These are phyloP conservation scores for Grallaria varia DNA, from an alignment of 2,113 vertebrate genomes.

Conservation along the genomic window DNA sequence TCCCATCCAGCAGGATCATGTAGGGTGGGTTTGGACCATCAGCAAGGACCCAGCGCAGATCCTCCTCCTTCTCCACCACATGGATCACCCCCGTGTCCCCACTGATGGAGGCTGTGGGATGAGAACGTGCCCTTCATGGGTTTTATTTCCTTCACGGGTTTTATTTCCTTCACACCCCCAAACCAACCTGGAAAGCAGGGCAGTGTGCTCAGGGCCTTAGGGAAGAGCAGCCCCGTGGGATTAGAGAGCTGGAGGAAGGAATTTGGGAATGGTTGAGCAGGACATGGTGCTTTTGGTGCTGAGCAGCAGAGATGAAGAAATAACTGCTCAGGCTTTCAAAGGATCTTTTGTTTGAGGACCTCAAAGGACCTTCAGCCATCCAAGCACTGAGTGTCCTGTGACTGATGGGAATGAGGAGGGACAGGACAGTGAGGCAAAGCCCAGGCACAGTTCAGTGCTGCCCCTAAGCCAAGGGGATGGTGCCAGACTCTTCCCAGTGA, in stretches of 20 bases:
- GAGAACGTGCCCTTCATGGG: rapidly evolving
- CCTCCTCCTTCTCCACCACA: constrained; percentile 81
- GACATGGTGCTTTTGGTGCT: not conserved
- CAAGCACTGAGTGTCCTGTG: not conserved
- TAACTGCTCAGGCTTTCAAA: not conserved
- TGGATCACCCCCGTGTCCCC: constrained; percentile 93
- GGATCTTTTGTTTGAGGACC: not conserved
- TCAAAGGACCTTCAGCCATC: not conserved
- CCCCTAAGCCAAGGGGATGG: not conserved
- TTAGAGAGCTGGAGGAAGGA: not conserved
- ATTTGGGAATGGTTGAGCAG: not conserved
- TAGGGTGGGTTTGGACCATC: constrained; percentile 87
- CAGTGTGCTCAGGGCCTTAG: not conserved
- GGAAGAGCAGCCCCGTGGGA: not conserved
- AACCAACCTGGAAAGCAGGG: not conserved
- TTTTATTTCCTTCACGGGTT: too few relatives aligned
- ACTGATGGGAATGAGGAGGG: not conserved
- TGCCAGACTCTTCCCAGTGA: not conserved
- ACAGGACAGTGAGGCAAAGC: not conserved
- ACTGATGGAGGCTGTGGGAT: constrained; percentile 70
- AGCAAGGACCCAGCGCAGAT: constrained; percentile 84
- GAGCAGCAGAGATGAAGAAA: not conserved
- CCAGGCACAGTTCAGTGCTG: not conserved
- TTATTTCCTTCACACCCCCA: not conserved
- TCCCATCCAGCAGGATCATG: constrained; percentile 83